Base-by-base conservation (phyloP, 37 sponge, comb jelly and placozoan genomes). In the Crambe crambe region DNA sequence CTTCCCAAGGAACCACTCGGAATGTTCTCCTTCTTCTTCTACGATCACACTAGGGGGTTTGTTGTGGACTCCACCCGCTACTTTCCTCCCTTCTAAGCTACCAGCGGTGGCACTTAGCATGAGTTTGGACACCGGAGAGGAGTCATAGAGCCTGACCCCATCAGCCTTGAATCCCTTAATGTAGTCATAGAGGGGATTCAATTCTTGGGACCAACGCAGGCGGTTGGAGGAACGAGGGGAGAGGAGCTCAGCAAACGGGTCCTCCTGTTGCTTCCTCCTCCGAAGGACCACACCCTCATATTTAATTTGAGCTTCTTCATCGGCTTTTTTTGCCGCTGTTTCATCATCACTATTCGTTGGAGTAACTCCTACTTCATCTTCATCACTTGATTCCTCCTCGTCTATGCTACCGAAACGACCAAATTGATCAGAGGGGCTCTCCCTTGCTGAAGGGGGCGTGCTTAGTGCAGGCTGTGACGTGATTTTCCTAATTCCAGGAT, bases 111-210 rank as follows among this genome's bases (percentile, higher is more conserved):
- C 22, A 70, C 59, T 43, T 37, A 68, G 35, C 4, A 76, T 34
- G 37, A 76, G 76, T 18, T 67, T 66, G 51, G 65, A 60, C 10
- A 30, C 32, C 3, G 23, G 61, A 32, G 80, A 18, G 18, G 80
- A 58, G 63, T 81, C 82, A 30, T 83, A 83, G 56, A 83, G 31
- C 76, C 54, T 75, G 25, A 75, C 64, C 29, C 75, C 59, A 41
- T 83, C 76, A 1, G 87, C 66, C 76, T 80, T 87, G 57, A 56
- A 42, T 27, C 87, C 80, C 68, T 75, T 80, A 74, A 87, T 69
- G 81, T 80, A 75, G 67, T 87, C 87, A 58, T 87, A 87, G 27
- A 87, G 64, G 0, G 87, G 87, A 38, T 87, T 87, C 47, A 87
- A 40, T 44, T 87, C 81, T 42, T 87, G 87, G 32, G 87, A 87